These are phyloP conservation scores for Theretra japonica DNA, from an alignment of 2,888 invertebrate species.

Conservation along the genomic window DNA sequence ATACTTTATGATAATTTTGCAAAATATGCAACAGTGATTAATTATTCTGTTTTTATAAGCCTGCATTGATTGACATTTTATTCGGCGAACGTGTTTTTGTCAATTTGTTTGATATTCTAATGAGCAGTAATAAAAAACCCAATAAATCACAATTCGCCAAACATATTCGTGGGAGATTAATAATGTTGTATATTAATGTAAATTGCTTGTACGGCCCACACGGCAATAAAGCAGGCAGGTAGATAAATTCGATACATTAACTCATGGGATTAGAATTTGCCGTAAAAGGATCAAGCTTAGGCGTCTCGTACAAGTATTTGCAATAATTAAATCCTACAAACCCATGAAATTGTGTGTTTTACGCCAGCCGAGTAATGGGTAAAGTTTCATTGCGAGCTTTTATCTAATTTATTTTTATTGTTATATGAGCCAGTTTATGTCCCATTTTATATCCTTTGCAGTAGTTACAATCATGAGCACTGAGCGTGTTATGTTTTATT, in stretches of 20 bases:
- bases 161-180: not conserved
- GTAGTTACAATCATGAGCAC: slow-evolving; percentile 63
- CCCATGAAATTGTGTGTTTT: slow-evolving; percentile 74
- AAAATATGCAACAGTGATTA: not conserved
- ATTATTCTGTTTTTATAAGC: not conserved
- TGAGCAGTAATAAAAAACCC: not conserved
- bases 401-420: slow-evolving; percentile 83
- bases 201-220: not conserved
- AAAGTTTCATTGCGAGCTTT: slow-evolving; percentile 81
- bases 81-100: slow-evolving; percentile 11
- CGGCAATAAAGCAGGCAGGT: slow-evolving; percentile 15
- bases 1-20: not conserved
- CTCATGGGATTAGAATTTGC: slow-evolving; percentile 35
- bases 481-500: slow-evolving; percentile 52
- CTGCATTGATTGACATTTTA: slow-evolving; percentile 4
- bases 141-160: not conserved
- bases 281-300: slow-evolving; percentile 33
- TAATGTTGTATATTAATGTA: not conserved
- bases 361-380: slow-evolving; percentile 70
- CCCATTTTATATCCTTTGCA: slow-evolving; percentile 69
- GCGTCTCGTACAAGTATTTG: slow-evolving; percentile 57
- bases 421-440: slow-evolving; percentile 76
- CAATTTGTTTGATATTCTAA: not conserved
- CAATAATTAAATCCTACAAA: slow-evolving; percentile 78
- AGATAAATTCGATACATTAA: slow-evolving; percentile 36